Evolutionary conservation across 2,888 invertebrate genomes (phyloP), one percentile per base, ranked within the genome.

Genomic region (Ophion slaviceki): DNA sequence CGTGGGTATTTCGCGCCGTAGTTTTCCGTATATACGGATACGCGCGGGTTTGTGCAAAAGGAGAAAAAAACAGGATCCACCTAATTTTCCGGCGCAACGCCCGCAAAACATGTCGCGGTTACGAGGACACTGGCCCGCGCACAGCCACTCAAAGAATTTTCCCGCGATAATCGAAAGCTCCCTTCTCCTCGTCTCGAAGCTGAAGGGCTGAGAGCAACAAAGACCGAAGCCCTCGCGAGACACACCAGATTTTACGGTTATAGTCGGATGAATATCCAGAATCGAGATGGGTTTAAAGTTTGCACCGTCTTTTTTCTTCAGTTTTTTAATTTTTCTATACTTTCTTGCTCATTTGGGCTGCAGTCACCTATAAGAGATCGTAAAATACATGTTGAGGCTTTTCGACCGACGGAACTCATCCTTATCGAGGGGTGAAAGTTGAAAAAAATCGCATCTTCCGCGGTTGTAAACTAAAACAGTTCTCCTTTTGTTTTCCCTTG

Each of bases 61-160:
- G 40, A 76, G 28, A 40, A 82, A 81, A 79, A 88, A 90, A 88
- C 88, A 88, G 90, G 89, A 91, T 91, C 87, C 84, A 90, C 89
- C 90, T 89, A 91, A 91, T 91, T 91, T 91, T 90, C 89, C 87
- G 87, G 87, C 86, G 89, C 87, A 82, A 85, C 84, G 87, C 82
- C 79, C 83, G 78, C 66, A 71, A 80, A 77, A 77, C 75, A 74
- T 59, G 62, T 77, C 77, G 74, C 32, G 17, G 67, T 78, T 32
- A 88, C 89, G 89, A 90, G 90, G 91, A 88, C 91, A 91, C 87
- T 91, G 90, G 90, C 90, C 89, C 90, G 89, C 90, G 89, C 88
- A 90, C 88, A 77, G 84, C 80, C 86, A 85, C 87, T 87, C 86
- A 79, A 87, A 80, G 75, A 86, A 68, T 66, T 85, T 85, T 81